phyloP scores from a whole-genome alignment of 2,113 vertebrate genomes.

The Sisor rabdophorus region DNA sequence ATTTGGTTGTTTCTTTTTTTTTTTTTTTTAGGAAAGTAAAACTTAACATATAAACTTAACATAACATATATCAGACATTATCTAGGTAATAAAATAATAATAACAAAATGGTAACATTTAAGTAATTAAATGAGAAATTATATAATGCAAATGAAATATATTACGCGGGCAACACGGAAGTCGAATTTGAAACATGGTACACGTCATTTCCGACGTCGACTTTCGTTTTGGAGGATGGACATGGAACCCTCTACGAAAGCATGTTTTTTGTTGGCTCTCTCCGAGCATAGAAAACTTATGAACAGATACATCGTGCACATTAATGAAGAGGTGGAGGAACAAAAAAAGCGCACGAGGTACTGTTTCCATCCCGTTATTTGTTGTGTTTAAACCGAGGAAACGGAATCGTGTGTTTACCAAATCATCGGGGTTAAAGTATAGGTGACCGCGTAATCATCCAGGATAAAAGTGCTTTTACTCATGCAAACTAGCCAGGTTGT shows the following conservation, averaged over 20 bases:
- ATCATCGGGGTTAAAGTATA: not conserved
- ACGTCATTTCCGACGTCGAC: not conserved
- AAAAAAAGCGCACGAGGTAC: constrained; percentile 13
- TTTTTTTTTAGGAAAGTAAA: too few relatives aligned
- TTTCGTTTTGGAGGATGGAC: not conserved
- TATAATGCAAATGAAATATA: too few relatives aligned
- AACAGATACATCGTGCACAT: not conserved
- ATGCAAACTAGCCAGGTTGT: too few relatives aligned
- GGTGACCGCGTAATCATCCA: too few relatives aligned
- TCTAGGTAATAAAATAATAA: too few relatives aligned
- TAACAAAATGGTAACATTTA: too few relatives aligned
- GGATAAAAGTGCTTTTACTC: not conserved
- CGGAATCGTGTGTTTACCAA: not conserved
- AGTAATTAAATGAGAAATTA: too few relatives aligned
- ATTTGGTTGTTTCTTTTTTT: too few relatives aligned
- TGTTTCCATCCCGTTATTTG: not conserved
- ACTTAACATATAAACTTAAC: too few relatives aligned
- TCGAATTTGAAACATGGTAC: not conserved
- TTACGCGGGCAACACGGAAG: not conserved
- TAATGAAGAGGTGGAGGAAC: not conserved
- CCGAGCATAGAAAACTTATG: constrained; percentile 6
- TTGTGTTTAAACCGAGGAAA: not conserved
- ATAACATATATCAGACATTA: too few relatives aligned
- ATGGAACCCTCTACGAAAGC: not conserved
- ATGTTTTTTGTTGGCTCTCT: not conserved